These are phyloP conservation scores for Leptothorax acervorum DNA, from an alignment of 2,888 invertebrate genomes.

Conservation along the genomic window DNA sequence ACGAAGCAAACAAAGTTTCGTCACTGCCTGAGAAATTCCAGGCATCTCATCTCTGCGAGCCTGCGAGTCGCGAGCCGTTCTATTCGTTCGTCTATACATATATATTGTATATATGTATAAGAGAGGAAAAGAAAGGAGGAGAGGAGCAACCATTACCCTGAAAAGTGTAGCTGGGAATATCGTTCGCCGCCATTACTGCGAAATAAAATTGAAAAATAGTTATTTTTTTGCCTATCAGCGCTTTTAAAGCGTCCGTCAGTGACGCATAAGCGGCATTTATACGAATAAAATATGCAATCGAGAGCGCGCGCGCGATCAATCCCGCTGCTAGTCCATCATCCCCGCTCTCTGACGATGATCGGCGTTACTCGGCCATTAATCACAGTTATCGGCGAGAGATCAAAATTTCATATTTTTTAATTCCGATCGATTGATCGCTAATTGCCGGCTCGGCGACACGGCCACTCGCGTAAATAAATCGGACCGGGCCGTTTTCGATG, in stretches of 20 bases:
- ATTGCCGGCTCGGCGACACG: constrained; percentile 38
- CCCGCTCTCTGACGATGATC: constrained; percentile 24
- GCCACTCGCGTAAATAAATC: constrained; percentile 28
- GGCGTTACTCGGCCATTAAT: constrained; percentile 44
- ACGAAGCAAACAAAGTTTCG: constrained; percentile 47
- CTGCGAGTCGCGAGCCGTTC: constrained; percentile 15
- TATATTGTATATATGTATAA: neutral
- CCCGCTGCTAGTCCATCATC: constrained; percentile 14
- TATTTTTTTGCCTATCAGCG: constrained; percentile 19
- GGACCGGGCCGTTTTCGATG: constrained; percentile 9
- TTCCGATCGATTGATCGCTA: constrained; percentile 52
- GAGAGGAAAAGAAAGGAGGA: neutral
- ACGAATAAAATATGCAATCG: constrained; percentile 51
- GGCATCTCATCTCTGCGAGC: constrained; percentile 25
- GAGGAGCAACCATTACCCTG: neutral
- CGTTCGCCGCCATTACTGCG: neutral
- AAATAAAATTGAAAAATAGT: constrained; percentile 16
- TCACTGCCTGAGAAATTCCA: constrained; percentile 41
- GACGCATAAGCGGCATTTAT: constrained; percentile 45
- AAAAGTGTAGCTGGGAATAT: constrained; percentile 15
- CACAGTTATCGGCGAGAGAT: constrained; percentile 37
- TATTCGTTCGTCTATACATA: neutral
- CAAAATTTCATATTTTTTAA: constrained; percentile 51
- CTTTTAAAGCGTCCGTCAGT: constrained; percentile 33
- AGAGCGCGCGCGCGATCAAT: constrained; percentile 22